A percentile compares a stretch with the other conserved stretches of the same genome.
Conservation (phyloP, 2,888 invertebrate species). For the Danaus chrysippus region DNA sequence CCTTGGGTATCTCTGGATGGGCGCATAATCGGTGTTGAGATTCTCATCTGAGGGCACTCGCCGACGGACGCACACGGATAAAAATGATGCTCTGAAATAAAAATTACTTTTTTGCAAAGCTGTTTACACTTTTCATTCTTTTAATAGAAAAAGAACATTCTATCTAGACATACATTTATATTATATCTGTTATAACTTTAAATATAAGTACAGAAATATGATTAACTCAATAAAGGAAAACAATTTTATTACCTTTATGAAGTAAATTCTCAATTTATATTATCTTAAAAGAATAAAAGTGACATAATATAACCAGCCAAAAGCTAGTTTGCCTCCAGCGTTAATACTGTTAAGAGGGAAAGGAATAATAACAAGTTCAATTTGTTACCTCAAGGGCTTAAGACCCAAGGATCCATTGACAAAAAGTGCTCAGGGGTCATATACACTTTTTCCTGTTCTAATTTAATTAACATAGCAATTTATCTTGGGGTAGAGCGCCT, state of each 20-base stretch:
- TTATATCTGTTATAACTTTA: no score
- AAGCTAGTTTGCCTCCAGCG: conserved; percentile 27
- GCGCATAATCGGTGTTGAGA: conserved; percentile 88
- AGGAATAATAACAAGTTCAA: conserved; percentile 66
- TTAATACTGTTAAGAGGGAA: conserved; percentile 62
- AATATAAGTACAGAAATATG: no score
- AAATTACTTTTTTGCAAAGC: conserved; percentile 8
- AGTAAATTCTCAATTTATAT: conserved; percentile 5
- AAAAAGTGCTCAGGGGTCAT: conserved; percentile 23
- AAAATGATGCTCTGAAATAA: conserved; percentile 81
- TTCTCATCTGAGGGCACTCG: conserved; percentile 94
- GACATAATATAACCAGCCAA: conserved; percentile 22
- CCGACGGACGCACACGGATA: conserved; percentile 92
- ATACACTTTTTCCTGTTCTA: conserved; percentile 15
- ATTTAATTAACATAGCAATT: conserved; percentile 20
- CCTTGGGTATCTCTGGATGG: conserved; percentile 88
- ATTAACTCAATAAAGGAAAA: background rate
- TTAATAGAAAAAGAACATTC: no score
- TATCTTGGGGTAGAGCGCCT: conserved; percentile 2
- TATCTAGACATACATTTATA: no score
- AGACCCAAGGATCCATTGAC: conserved; percentile 40
- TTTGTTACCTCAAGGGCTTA: conserved; percentile 57
- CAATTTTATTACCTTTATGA: conserved; percentile 1
- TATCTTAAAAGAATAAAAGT: conserved; percentile 13
- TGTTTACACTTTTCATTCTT: no score